Evolutionary conservation across 2,888 invertebrate genomes (phyloP).

Genomic region (Lasioglossum morio): DNA sequence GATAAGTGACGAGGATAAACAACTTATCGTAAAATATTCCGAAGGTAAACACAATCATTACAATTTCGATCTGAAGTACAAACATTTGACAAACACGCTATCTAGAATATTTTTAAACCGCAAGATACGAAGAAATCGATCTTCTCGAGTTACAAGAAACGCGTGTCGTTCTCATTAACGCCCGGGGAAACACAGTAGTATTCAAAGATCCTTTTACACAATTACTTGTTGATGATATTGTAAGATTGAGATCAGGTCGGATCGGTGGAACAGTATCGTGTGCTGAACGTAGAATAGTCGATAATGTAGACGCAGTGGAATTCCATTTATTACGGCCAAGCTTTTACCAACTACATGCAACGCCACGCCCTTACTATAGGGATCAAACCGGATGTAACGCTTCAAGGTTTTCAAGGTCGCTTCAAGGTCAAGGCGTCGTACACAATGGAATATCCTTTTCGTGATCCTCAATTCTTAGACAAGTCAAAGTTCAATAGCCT

Average conservation of each 20-base stretch:
- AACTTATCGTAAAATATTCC: neutral
- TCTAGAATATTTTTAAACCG: neutral
- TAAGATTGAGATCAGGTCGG: neutral
- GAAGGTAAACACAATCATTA: neutral
- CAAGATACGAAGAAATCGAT: neutral
- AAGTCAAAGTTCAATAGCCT: neutral
- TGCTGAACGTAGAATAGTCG: slow-evolving; percentile 12
- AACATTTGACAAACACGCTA: neutral
- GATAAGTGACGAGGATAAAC: neutral
- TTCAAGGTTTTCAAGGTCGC: neutral
- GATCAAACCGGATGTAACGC: neutral
- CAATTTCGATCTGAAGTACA: neutral
- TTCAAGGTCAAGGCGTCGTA: neutral
- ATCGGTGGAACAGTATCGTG: slow-evolving; percentile 6
- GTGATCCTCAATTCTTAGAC: neutral
- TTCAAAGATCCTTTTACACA: neutral
- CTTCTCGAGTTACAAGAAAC: neutral
- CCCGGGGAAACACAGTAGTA: neutral
- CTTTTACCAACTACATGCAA: neutral
- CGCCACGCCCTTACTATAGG: neutral
- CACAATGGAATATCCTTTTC: neutral
- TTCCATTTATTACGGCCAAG: slow-evolving; percentile 12
- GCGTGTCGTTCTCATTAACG: neutral
- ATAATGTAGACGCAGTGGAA: slow-evolving; percentile 18
- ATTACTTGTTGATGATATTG: slow-evolving; percentile 5